Conservation (phyloP, 1,140 invertebrate species). For the Euglossa dilemma region DNA sequence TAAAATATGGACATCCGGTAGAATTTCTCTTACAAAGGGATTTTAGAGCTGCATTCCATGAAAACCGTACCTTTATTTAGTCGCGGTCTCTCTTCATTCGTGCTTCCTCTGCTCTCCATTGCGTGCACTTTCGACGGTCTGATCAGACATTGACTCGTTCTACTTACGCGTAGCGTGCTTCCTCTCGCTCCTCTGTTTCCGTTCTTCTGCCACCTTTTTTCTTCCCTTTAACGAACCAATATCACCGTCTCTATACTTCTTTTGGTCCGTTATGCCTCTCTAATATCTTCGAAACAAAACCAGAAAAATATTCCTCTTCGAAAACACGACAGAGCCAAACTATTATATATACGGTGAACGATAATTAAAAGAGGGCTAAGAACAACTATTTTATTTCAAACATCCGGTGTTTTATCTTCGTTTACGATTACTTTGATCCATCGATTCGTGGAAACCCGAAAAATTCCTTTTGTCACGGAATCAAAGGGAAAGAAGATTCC, state of each 20-base stretch:
- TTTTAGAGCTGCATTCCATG: too few species aligned
- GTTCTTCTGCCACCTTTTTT: neutral
- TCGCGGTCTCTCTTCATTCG: neutral
- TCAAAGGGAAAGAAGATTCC: too few species aligned
- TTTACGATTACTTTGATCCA: too few species aligned
- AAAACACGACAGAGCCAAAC: too few species aligned
- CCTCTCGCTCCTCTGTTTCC: neutral
- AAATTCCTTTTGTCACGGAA: too few species aligned
- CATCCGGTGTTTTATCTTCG: too few species aligned
- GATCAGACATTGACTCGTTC: slow-evolving; percentile 18
- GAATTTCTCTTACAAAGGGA: too few species aligned
- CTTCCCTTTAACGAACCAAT: neutral
- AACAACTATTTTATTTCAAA: too few species aligned
- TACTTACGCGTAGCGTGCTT: neutral
- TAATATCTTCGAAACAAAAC: neutral
- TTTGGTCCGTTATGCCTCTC: neutral
- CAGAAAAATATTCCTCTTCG: neutral
- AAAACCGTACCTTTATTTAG: neutral
- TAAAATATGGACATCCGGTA: neutral
- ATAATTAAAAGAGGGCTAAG: too few species aligned
- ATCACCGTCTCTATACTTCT: neutral
- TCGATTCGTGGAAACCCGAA: too few species aligned
- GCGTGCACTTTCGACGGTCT: neutral
- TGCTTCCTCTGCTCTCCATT: neutral
- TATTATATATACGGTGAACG: too few species aligned